A percentile compares a stretch with the other conserved stretches of the same genome.
These are phyloP conservation scores for Tympanoctomys barrerae DNA, from an alignment of 2,797 vertebrate species.

Conservation along the genomic window DNA sequence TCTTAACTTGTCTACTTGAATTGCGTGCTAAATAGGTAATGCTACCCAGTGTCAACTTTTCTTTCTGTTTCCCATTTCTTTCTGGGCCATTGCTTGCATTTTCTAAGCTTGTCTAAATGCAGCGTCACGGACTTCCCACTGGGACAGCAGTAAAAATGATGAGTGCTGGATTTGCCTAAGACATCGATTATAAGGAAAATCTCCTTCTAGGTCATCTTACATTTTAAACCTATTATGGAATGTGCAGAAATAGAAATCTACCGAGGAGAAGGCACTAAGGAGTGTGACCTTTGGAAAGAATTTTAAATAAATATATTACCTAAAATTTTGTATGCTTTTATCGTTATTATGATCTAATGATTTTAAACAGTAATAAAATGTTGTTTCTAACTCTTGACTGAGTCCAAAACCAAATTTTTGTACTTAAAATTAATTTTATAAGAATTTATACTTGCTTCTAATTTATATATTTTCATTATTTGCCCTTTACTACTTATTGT, in stretches of 20 bases:
- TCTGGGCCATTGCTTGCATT: slow-evolving; percentile 17
- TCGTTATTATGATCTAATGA: not conserved
- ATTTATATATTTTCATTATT: not conserved
- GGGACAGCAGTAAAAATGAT: not conserved
- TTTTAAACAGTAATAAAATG: slow-evolving; percentile 30
- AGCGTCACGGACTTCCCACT: not conserved
- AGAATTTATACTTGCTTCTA: not conserved
- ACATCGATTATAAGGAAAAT: not conserved
- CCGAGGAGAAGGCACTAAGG: not conserved
- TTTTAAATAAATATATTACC: not conserved
- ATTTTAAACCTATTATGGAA: not conserved
- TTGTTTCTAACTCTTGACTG: not conserved
- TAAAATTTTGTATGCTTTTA: not conserved
- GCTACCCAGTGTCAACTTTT: not conserved
- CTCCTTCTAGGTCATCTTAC: not conserved
- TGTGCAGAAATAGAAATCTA: not conserved
- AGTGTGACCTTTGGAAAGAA: not conserved
- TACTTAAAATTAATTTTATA: not conserved
- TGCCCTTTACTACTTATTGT: not conserved
- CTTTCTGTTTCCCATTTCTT: not conserved
- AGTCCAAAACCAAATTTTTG: not conserved
- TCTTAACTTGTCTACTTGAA: slow-evolving; percentile 13
- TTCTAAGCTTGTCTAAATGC: not conserved
- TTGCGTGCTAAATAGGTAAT: not conserved
- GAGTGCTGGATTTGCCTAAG: not conserved